Evolutionary conservation across 2,113 vertebrate genomes (phyloP).

Genomic region (Eulacestoma nigropectus): DNA sequence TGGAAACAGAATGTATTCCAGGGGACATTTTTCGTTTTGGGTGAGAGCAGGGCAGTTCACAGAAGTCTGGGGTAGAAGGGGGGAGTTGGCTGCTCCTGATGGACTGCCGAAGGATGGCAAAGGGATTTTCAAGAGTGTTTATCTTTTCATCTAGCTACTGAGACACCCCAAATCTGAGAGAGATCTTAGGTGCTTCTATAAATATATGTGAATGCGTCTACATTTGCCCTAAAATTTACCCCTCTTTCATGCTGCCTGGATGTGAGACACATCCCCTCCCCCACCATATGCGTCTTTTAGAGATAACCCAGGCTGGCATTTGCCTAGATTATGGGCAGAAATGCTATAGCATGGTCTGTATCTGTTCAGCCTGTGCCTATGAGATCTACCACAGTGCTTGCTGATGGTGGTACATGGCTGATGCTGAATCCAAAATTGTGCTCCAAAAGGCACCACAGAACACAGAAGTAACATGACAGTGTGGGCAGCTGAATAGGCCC

Average conservation of each 20-base stretch:
- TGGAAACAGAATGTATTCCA: neutral
- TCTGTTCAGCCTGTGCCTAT: neutral
- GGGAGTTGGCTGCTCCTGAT: neutral
- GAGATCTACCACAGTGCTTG: neutral
- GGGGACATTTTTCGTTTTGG: rapidly evolving
- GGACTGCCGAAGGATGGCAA: neutral
- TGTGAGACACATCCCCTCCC: too few relatives aligned
- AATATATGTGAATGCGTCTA: neutral
- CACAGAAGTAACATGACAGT: neutral
- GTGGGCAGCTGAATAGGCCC: neutral
- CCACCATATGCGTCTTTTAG: neutral
- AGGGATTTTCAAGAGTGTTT: neutral
- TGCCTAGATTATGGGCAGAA: neutral
- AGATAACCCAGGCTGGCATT: neutral
- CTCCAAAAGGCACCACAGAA: neutral
- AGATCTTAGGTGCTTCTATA: neutral
- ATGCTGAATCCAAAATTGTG: neutral
- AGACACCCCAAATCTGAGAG: neutral
- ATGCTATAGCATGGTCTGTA: neutral
- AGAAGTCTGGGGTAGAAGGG: neutral
- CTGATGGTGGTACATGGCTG: neutral
- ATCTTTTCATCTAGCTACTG: neutral
- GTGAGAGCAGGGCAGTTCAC: neutral
- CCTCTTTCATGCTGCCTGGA: neutral
- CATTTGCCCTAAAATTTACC: neutral